These are phyloP conservation scores for Epicampocera succincta DNA, from an alignment of 2,888 invertebrate species.

Conservation along the genomic window DNA sequence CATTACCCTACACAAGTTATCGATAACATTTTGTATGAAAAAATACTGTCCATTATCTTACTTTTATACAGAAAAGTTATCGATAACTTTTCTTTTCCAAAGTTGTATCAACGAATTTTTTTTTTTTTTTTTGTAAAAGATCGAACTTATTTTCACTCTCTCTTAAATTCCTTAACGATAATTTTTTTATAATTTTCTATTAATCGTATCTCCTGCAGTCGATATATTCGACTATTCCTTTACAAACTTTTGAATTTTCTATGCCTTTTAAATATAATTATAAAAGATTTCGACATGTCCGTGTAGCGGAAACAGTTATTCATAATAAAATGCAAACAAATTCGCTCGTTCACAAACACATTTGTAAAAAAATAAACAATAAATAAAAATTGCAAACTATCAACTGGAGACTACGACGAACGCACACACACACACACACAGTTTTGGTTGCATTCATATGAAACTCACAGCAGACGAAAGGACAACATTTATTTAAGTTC, in stretches of 20 bases:
- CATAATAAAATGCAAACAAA: constrained; percentile 39
- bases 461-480: background rate
- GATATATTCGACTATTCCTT: background rate
- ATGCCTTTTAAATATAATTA: background rate
- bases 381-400: constrained; percentile 14
- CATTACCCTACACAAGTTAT: too few species aligned
- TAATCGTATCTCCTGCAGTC: too few species aligned
- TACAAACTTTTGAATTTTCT: background rate
- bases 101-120: background rate
- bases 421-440: background rate
- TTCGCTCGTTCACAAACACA: constrained; percentile 4
- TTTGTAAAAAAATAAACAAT: constrained; percentile 19
- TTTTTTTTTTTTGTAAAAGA: too few species aligned
- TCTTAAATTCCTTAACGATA: too few species aligned
- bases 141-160: too few species aligned
- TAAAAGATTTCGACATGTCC: background rate
- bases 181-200: too few species aligned
- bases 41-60: too few species aligned
- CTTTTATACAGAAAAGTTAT: background rate
- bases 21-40: too few species aligned
- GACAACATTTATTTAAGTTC: constrained; percentile 8
- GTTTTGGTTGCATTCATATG: too few species aligned
- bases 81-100: background rate
- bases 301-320: constrained; percentile 39
- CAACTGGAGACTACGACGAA: background rate